These are phyloP conservation scores for Himalopsyche anomala DNA, from an alignment of 2,888 invertebrate species.

Conservation along the genomic window DNA sequence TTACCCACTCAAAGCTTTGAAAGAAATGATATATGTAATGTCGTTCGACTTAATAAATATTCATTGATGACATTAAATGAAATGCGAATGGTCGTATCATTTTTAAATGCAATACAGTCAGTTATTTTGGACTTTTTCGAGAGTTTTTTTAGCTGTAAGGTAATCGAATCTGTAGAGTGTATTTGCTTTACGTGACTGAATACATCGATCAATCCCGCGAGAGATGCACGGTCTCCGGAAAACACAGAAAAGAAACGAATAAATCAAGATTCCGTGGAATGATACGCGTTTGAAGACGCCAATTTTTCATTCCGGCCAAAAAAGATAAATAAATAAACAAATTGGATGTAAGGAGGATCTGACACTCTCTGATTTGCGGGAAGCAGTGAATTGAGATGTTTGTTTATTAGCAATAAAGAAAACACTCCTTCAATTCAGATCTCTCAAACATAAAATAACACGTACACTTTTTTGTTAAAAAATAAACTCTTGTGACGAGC, in stretches of 20 bases:
- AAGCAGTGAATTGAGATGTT: slow-evolving; percentile 24
- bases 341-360: slow-evolving; percentile 9
- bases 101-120: slow-evolving; percentile 11
- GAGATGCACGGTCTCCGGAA: neutral
- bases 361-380: slow-evolving; percentile 14
- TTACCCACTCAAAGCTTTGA: too few species aligned
- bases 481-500: too few species aligned
- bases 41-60: neutral
- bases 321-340: slow-evolving; percentile 40
- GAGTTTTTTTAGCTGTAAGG: slow-evolving; percentile 12
- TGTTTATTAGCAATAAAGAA: slow-evolving; percentile 17
- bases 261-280: slow-evolving; percentile 14
- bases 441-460: neutral
- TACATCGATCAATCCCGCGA: slow-evolving; percentile 34
- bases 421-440: neutral
- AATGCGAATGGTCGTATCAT: neutral
- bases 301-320: slow-evolving; percentile 37
- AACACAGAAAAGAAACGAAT: neutral
- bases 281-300: slow-evolving; percentile 32
- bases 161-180: slow-evolving; percentile 35
- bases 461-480: too few species aligned
- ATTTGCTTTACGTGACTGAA: slow-evolving; percentile 25
- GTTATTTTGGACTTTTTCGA: slow-evolving; percentile 3
- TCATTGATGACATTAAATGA: slow-evolving; percentile 1
- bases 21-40: too few species aligned